Evolutionary conservation across 2,113 vertebrate species (phyloP).

Genomic region (Laticauda colubrina): DNA sequence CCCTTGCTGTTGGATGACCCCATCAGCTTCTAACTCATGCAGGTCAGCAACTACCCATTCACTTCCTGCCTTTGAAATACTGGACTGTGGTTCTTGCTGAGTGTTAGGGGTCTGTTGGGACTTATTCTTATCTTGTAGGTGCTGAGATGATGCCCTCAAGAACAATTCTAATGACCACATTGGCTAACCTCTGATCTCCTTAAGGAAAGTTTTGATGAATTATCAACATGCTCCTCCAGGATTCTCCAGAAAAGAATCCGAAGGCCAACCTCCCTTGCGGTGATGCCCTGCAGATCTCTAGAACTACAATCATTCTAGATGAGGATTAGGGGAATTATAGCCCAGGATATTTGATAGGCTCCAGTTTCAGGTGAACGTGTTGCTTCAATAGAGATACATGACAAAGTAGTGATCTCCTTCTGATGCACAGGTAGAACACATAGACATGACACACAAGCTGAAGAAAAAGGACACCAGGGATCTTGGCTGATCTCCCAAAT

Average conservation of each 20-base stretch:
- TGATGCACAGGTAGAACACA: accelerated
- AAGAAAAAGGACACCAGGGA: background rate
- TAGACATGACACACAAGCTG: background rate
- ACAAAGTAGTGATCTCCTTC: background rate
- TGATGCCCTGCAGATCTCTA: background rate
- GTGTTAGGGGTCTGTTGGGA: background rate
- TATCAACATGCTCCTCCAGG: background rate
- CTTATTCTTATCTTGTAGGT: background rate
- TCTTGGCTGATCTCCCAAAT: background rate
- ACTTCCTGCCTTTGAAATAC: background rate
- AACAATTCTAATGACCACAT: too few relatives aligned
- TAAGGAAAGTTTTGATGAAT: background rate
- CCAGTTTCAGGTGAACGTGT: background rate
- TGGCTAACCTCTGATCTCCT: background rate
- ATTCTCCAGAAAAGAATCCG: background rate
- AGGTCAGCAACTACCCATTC: background rate
- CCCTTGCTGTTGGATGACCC: background rate
- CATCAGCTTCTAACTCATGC: background rate
- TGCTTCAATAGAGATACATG: background rate
- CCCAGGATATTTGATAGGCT: background rate
- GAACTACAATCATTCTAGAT: background rate
- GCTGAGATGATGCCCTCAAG: background rate
- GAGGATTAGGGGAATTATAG: background rate
- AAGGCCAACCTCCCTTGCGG: background rate
- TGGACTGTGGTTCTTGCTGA: background rate